Percentiles rank a stretch among this genome's conserved stretches.
These are phyloP conservation scores for Silvanus unidentatus DNA, from an alignment of 2,888 invertebrate species.

Conservation along the genomic window DNA sequence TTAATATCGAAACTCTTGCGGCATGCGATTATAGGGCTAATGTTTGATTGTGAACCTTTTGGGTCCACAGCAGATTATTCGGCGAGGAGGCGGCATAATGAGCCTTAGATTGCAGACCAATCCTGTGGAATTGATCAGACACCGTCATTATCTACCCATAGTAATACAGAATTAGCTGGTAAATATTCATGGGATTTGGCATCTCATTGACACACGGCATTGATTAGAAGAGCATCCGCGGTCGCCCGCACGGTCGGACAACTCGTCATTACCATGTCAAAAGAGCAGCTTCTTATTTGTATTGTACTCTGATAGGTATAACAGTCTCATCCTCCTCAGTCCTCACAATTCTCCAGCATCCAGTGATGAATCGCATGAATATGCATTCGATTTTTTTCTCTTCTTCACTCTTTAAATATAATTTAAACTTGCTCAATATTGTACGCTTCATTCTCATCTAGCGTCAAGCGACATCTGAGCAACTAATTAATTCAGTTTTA, in stretches of 20 bases:
- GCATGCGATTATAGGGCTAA: not conserved
- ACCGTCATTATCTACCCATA: slow-evolving; percentile 36
- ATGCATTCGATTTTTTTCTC: no score
- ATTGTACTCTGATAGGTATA: slow-evolving; percentile 4
- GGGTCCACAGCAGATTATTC: slow-evolving; percentile 5
- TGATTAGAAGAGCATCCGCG: slow-evolving; percentile 32
- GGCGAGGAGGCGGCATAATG: slow-evolving; percentile 36
- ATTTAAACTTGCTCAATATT: no score
- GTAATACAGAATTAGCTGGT: slow-evolving; percentile 43
- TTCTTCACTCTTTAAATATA: no score
- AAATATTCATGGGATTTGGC: slow-evolving; percentile 54
- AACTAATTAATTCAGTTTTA: slow-evolving; percentile 41
- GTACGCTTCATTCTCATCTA: no score
- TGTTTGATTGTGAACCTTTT: no score
- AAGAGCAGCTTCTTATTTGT: slow-evolving; percentile 25
- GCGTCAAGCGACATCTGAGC: not conserved
- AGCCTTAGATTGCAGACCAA: slow-evolving; percentile 33
- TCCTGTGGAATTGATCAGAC: slow-evolving; percentile 34
- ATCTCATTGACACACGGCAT: slow-evolving; percentile 34
- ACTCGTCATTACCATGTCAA: slow-evolving; percentile 33
- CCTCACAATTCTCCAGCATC: no score
- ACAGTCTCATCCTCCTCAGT: no score
- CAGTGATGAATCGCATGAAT: no score
- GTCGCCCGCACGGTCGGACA: slow-evolving; percentile 25
- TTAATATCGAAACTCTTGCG: no score